Evolutionary conservation across 2,113 vertebrate genomes (phyloP).

Genomic region (Eretmochelys imbricata): DNA sequence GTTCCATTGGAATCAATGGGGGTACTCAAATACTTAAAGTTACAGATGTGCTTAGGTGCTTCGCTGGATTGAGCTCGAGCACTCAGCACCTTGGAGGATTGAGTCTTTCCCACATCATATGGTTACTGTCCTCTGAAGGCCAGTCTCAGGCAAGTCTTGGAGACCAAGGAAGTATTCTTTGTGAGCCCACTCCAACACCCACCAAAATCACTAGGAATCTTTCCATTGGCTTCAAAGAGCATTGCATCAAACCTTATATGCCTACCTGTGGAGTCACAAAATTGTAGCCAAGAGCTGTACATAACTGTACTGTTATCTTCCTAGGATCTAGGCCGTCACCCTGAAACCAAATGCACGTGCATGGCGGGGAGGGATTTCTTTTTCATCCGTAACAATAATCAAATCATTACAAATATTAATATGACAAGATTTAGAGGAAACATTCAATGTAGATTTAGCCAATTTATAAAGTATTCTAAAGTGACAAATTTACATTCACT

Average conservation of each 20-base stretch:
- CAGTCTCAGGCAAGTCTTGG: neutral
- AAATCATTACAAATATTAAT: rapidly evolving
- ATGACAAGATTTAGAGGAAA: neutral
- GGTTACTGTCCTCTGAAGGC: neutral
- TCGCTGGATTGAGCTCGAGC: neutral
- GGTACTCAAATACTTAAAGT: neutral
- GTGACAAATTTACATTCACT: rapidly evolving
- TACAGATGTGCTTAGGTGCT: rapidly evolving
- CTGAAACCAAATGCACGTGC: rapidly evolving
- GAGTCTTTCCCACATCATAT: neutral
- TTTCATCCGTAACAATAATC: neutral
- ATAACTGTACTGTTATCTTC: neutral
- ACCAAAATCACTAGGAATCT: rapidly evolving
- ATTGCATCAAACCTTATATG: neutral
- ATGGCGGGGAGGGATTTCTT: no score
- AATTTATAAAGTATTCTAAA: neutral
- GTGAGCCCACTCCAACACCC: neutral
- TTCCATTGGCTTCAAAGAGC: rapidly evolving
- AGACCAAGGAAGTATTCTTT: rapidly evolving
- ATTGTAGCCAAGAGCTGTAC: rapidly evolving
- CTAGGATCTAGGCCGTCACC: rapidly evolving
- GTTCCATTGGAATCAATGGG: neutral
- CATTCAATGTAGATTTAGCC: neutral
- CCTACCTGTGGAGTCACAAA: rapidly evolving
- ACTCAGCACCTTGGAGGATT: neutral